Percentiles rank a stretch among this genome's conserved stretches.
phyloP scores from a whole-genome alignment of 2,113 vertebrate species.

The Tilapia sparmanii region DNA sequence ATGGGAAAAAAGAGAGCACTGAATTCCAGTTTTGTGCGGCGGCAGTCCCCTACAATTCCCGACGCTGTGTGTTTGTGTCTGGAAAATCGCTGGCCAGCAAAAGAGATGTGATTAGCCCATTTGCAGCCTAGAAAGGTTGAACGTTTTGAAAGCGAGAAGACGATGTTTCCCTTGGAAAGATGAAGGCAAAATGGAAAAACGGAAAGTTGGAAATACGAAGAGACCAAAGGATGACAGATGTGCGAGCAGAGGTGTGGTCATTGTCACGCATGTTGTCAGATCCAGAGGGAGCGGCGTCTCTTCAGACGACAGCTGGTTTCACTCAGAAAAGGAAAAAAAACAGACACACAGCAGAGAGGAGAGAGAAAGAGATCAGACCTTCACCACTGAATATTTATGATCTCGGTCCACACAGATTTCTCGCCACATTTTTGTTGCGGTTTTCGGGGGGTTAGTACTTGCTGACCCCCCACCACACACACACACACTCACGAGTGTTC shows the following conservation, averaged over 20 bases:
- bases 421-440: conserved; percentile 53
- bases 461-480: conserved; percentile 34
- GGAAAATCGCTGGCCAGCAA: not conserved
- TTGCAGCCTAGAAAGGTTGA: not conserved
- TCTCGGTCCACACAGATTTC: conserved; percentile 47
- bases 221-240: conserved; percentile 60
- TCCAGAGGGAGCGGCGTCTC: conserved; percentile 52
- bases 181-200: not conserved
- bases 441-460: conserved; percentile 27
- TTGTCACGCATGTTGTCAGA: conserved; percentile 57
- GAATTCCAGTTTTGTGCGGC: conserved; percentile 33
- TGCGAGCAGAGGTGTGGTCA: conserved; percentile 47
- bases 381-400: conserved; percentile 69
- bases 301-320: conserved; percentile 62
- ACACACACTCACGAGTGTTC: not conserved
- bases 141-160: not conserved
- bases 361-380: conserved; percentile 45
- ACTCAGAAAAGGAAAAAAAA: conserved; percentile 33
- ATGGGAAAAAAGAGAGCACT: conserved; percentile 35
- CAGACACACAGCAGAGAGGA: conserved; percentile 31
- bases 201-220: conserved; percentile 20
- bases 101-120: not conserved
- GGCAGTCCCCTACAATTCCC: not conserved
- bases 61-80: conserved; percentile 12
- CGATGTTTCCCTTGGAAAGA: not conserved